Conservation (phyloP, 2,113 vertebrate genomes). For the Macrotis lagotis region DNA sequence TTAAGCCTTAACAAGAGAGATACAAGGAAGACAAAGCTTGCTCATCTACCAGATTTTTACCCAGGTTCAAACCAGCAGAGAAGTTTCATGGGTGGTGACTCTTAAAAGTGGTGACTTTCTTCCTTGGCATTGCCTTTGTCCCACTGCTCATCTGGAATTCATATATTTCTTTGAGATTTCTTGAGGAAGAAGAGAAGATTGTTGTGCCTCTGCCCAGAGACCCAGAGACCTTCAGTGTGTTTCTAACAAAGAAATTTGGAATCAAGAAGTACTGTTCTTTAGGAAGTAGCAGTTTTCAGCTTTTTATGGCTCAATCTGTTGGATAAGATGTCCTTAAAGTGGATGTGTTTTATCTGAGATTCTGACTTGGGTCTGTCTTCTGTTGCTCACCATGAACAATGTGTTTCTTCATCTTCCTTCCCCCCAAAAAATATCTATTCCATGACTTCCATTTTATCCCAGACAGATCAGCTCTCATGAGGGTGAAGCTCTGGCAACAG, state of each 20-base stretch:
- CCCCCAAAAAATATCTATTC: neutral
- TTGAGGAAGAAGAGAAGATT: neutral
- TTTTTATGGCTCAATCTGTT: neutral
- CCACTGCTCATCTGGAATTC: neutral
- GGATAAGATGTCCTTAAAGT: neutral
- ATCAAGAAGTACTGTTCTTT: neutral
- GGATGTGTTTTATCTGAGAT: neutral
- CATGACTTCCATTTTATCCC: neutral
- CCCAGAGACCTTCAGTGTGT: neutral
- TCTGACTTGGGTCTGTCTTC: neutral
- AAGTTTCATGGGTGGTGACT: neutral
- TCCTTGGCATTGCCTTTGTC: neutral
- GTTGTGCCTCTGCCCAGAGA: neutral
- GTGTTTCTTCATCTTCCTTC: neutral
- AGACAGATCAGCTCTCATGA: neutral
- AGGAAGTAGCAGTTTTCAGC: neutral
- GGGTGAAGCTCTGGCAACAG: neutral
- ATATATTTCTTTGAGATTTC: neutral
- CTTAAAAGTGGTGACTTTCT: neutral
- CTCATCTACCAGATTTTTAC: neutral
- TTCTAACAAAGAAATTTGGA: neutral
- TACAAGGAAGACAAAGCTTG: too few species aligned
- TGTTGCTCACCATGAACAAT: neutral
- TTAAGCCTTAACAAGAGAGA: too few species aligned
- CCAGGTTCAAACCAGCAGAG: neutral